Evolutionary conservation across 2,888 invertebrate genomes (phyloP).

Genomic region (Palloptera scutellata): DNA sequence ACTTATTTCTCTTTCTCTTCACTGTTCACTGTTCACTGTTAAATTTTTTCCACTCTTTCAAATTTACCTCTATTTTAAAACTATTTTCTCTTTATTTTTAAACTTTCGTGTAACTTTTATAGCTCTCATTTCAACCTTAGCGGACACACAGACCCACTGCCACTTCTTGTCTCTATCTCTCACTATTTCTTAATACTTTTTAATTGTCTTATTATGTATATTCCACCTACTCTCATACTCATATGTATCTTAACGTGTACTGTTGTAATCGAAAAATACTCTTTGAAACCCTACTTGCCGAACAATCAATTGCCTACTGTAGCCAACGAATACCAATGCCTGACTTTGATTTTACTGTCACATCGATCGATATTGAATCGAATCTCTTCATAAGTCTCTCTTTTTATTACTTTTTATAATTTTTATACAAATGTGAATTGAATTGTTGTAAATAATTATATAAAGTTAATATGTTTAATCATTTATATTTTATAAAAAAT

Average conservation of each 20-base stretch:
- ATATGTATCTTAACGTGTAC: neutral
- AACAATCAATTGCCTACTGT: constrained; percentile 23
- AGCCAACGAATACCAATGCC: constrained; percentile 34
- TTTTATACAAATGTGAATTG: constrained; percentile 47
- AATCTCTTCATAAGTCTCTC: constrained; percentile 10
- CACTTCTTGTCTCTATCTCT: neutral
- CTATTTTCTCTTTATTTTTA: no score
- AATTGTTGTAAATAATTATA: constrained; percentile 52
- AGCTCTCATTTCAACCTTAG: neutral
- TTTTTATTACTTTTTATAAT: constrained; percentile 31
- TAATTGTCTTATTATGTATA: neutral
- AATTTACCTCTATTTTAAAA: constrained; percentile 9
- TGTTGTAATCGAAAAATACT: constrained; percentile 13
- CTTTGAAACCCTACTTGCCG: constrained; percentile 4
- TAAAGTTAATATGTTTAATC: constrained; percentile 13
- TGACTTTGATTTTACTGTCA: constrained; percentile 29
- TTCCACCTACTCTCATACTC: no score
- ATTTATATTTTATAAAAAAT: constrained; percentile 17
- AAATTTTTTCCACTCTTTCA: neutral
- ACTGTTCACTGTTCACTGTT: constrained; percentile 13
- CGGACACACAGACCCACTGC: neutral
- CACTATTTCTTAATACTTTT: constrained; percentile 1
- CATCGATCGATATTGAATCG: constrained; percentile 31
- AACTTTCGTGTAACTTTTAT: neutral
- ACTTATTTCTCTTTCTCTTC: constrained; percentile 18